Evolutionary conservation across 2,797 vertebrate species (phyloP), one percentile per base, ranked within the genome.

Genomic region (Dromococcyx pavoninus): DNA sequence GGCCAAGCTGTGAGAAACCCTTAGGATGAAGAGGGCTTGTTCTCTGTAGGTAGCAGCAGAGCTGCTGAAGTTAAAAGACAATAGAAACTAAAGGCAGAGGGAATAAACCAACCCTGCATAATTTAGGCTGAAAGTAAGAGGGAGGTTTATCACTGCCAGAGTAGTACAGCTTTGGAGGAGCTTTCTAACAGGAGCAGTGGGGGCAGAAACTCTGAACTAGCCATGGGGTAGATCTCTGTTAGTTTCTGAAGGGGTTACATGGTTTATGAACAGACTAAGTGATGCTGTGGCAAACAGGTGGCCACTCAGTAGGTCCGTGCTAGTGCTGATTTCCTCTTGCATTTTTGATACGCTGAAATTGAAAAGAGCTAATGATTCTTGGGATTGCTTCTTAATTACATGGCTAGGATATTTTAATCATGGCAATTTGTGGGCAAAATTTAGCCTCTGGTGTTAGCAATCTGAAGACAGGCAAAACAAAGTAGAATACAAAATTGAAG

Each of bases 371-470:
- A n/a, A 60, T 69, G 75, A 64, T 46, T 71, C 64, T 71, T 71
- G 43, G 32, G 33, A 43, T 78, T 43, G 37, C 13, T 32, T 64
- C 73, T 85, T 93, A 92, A 77, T 92, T 87, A 58, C 37, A 12
- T 58, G 24, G 25, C 53, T 91, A 76, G 72, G 93, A 72, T 89
- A 81, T 88, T 88, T 89, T 78, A 81, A 72, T 89, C 54, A 23
- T 88, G 43, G 88, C 60, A 83, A 54, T 91, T 69, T 48, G 35
- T 33, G 30, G 72, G 70, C 41, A 64, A 81, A 80, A 66, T 69
- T 56, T 43, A 92, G 32, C 39, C 39, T 71, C 51, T 70, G 11
- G 9, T 87, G 30, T 87, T 80, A 72, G 72, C 65, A 91, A 69
- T 27, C 65, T 77, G 54, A 54, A 88, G 85, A 61, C 11, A 56